These are phyloP conservation scores for Lepidostoma basale DNA, from an alignment of 1,140 invertebrate species.

Conservation along the genomic window DNA sequence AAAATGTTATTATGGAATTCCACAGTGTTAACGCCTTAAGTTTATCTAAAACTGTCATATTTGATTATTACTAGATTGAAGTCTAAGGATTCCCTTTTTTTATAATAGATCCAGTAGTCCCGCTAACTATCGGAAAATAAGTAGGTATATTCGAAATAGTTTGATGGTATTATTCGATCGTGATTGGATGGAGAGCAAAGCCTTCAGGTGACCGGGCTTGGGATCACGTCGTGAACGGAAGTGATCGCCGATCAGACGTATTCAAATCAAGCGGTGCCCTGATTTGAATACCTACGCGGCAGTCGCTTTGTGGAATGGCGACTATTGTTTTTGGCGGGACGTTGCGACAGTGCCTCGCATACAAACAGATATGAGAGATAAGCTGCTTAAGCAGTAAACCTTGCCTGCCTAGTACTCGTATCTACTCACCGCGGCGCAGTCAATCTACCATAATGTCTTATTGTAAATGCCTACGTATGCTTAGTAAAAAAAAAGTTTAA, in stretches of 20 bases:
- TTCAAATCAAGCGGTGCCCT: slow-evolving; percentile 27
- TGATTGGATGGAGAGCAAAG: background rate
- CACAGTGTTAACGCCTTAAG: no score
- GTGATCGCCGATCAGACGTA: background rate
- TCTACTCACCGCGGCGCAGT: background rate
- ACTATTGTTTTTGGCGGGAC: slow-evolving; percentile 26
- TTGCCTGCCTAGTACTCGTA: no score
- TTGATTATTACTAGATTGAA: background rate
- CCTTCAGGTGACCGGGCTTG: background rate
- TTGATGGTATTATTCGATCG: no score
- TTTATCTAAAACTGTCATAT: background rate
- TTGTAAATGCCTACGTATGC: no score
- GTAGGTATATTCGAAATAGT: no score
- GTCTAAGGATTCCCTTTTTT: background rate
- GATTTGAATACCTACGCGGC: slow-evolving; percentile 31
- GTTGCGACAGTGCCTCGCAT: slow-evolving; percentile 12
- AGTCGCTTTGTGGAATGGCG: slow-evolving; percentile 27
- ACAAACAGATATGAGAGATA: slow-evolving; percentile 28
- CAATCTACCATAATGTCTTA: slow-evolving; percentile 22
- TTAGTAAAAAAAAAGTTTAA: no score
- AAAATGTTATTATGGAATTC: no score
- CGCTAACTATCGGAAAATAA: no score
- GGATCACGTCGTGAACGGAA: background rate
- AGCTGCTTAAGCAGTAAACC: no score
- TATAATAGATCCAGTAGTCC: background rate